Base-by-base conservation (phyloP, 2,113 vertebrate species). In the Athene cunicularia region DNA sequence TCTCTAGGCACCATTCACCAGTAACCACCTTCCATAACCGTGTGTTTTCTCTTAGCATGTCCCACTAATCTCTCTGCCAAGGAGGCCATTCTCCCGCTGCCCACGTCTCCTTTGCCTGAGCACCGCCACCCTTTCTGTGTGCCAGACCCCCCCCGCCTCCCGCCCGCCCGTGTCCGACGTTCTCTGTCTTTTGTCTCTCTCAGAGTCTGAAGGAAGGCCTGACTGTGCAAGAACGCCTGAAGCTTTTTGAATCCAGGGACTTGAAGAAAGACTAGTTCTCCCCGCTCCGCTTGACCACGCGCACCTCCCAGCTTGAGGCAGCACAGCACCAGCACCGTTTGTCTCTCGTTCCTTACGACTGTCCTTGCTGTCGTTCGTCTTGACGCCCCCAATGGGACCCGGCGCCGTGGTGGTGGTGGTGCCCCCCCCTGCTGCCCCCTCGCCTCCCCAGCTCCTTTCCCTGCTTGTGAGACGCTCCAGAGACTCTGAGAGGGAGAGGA, bases 131-230 rank as follows among this genome's bases (percentile, higher is more conserved):
- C 63, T n/a, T 4, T 14, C 70, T 11, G 4, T 10, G 14, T 37
- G 35, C 79, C 72, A 2, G n/a, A 2, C 3, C 8, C 72, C 30
- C 3, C 0, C 27, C 11, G 4, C 67, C 53, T 22, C 53, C 59
- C 8, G 2, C 32, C 47, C 6, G 9, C 30, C 50, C 4, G 39
- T 2, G 47, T 60, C 95, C 93, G 3, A 85, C 50, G 2, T 82
- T 81, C 4, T 96, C 60, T 92, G 70, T 94, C 76, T 96, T 90
- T 85, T 95, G 37, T 90, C 89, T 92, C 89, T 94, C 72, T 90
- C 98, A 99, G 99, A 99, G 99, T 98, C 99, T 99, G 96, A 99
- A 99, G 97, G 99, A 99, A 98, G 99, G 99, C 97, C 98, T 99
- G 95, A 99, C 99, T 3, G 99, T 99, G 97, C 99, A 99, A 97